Evolutionary conservation across 2,797 vertebrate species (phyloP), one percentile per base, ranked within the genome.

Genomic region (Manis crassicaudata): DNA sequence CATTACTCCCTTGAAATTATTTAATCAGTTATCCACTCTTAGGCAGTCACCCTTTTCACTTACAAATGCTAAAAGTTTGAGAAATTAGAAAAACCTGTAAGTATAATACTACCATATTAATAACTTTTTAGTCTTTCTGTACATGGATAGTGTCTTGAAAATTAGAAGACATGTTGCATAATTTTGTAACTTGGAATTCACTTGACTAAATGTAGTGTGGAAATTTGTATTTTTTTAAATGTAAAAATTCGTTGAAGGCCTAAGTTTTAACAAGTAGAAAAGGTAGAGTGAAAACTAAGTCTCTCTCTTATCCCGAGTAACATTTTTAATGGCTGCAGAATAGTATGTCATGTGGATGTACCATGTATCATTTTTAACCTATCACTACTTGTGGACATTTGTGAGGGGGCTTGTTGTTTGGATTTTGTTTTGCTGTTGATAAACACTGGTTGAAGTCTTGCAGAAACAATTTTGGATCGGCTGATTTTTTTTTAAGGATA

Each of bases 141-240:
- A 50, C 27, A 25, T 63, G 18, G 65, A 6, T 76, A 83, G 40
- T 82, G 92, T 77, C 67, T 93, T 89, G 65, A 83, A 37, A 90
- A 87, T 79, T 58, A 79, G 32, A 75, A 73, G 40, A 60, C 68
- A 6, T 29, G 58, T 76, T 85, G 21, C 37, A 17, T 83, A 80
- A 72, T 88, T 94, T 56, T 90, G 17, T 88, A 92, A 94, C 17
- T 56, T 68, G 29, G 16, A 82, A n/a, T 92, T 95, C 32, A 88
- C n/a, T 83, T 94, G 52, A 80, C 23, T 63, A 81, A 93, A 81
- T 10, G 58, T 67, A 77, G 20, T 85, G 50, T 84, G 17, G 32
- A 87, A 87, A 80, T 85, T 81, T 77, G 65, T 62, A 12, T 72
- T 63, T 76, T 90, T 90, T 81, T 52, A 94, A 96, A 54, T 68